Evolutionary conservation across 2,888 invertebrate genomes (phyloP), one percentile per base, ranked within the genome.

Genomic region (Teinopalpus imperialis): DNA sequence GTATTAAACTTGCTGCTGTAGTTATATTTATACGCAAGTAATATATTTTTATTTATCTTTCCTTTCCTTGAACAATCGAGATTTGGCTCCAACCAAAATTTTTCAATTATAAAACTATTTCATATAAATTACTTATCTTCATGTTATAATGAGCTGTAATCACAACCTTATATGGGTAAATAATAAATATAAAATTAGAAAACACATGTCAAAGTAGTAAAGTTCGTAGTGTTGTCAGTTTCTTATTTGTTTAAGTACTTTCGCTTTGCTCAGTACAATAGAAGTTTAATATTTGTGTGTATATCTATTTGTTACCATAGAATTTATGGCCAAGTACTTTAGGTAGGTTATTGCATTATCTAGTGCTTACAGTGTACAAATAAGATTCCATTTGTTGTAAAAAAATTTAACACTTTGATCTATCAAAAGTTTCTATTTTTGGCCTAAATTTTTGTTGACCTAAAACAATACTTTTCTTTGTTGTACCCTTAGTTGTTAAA

Each of bases 241-340:
- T 21, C 10, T 56, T 51, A 54, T 49, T 56, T 56, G 57, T 50
- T 54, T 60, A 59, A 54, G 31, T 30, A 47, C 50, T 61, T 63
- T 74, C 62, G 70, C 75, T 81, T 79, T 75, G 80, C 78, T 81
- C 81, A 81, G 69, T 74, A 73, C 70, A 70, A 69, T 66, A 57
- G 61, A 63, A 52, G 57, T 64, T 69, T 57, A 62, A 65, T 63
- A 64, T 73, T 72, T 61, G 61, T 74, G 61, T 74, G 66, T 79
- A 72, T 67, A 69, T 76, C 67, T 78, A 72, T 79, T 77, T 74
- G 87, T 88, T 87, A 87, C 87, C 87, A 86, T 86, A 86, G 86
- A 74, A 65, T 66, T 67, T 81, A 86, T 73, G 85, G 86, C 81
- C 80, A 83, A 80, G 77, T 86, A 81, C 77, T 79, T 58, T 80